A percentile compares a stretch with the other conserved stretches of the same genome.
Evolutionary conservation across 2,888 invertebrate species (phyloP).

Genomic region (Lasioglossum leucozonium): DNA sequence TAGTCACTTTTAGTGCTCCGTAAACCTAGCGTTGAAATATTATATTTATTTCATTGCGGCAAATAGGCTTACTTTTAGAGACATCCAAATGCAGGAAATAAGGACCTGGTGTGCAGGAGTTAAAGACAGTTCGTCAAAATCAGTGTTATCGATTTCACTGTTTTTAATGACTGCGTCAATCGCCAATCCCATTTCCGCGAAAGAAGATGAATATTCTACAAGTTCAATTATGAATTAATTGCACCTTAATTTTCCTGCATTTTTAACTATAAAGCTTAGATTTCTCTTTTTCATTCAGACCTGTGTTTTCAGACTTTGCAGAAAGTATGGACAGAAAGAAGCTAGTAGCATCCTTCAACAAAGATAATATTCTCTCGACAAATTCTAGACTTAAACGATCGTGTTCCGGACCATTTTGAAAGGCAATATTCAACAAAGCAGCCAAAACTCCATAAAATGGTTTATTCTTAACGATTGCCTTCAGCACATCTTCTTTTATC

Average conservation of each 20-base stretch:
- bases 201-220: constrained; percentile 88
- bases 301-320: constrained; percentile 66
- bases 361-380: constrained; percentile 63
- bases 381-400: constrained; percentile 53
- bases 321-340: constrained; percentile 77
- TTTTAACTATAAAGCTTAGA: not conserved
- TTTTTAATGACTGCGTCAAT: constrained; percentile 87
- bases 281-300: constrained; percentile 43
- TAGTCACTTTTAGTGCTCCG: too few species aligned
- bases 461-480: constrained; percentile 80
- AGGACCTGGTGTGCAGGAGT: constrained; percentile 89
- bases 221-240: constrained; percentile 30
- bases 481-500: constrained; percentile 82
- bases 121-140: constrained; percentile 84
- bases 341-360: constrained; percentile 73
- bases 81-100: constrained; percentile 91
- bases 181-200: constrained; percentile 91
- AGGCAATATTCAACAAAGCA: constrained; percentile 72
- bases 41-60: not conserved
- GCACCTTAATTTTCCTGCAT: not conserved
- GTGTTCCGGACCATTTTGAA: constrained; percentile 64
- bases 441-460: constrained; percentile 84
- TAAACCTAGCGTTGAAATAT: not conserved
- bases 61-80: constrained; percentile 87
- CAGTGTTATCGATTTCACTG: constrained; percentile 76